Evolutionary conservation across 2,113 vertebrate species (phyloP), one percentile per base, ranked within the genome.

Genomic region (Cryptotis parvus): DNA sequence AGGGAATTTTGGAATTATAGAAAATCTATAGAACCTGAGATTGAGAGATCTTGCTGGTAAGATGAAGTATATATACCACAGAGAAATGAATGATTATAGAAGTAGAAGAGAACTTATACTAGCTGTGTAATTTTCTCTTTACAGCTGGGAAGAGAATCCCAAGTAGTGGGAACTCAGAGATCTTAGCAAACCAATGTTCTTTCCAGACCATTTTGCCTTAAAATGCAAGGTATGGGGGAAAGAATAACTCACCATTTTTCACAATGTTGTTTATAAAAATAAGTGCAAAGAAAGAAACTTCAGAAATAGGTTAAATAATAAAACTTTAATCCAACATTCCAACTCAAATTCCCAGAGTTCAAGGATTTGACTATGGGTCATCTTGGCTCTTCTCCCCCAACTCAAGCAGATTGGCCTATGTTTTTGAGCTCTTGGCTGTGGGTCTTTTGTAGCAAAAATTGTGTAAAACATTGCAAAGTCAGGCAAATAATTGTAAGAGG

Each of bases 291-390:
- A 65, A 80, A 55, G 41, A 80, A 61, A 82, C 45, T 52, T 72
- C 69, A 84, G 9, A 20, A 22, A 58, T 45, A 5, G 27, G 3
- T 8, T 75, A 86, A 96, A 96, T 96, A 97, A 97, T 83, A 89
- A 95, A 95, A 94, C n/a, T 70, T 37, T 88, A 55, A 94, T 96
- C 96, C 97, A 97, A 96, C 94, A 96, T 96, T 97, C 94, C 97
- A 94, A 95, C 97, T 95, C 97, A 97, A 97, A 96, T 97, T 97
- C 89, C 66, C 80, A 35, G 12, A 79, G 43, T 83, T 96, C 95
- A 95, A 97, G 95, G 45, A 95, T 87, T 96, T 95, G 87, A 93
- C 78, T 72, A 26, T 95, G 68, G 93, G 90, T 96, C 79, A 49
- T 89, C 88, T 95, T 97, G 81, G 92, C 88, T 37, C 78, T 79